A percentile compares a stretch with the other conserved stretches of the same genome.
Evolutionary conservation across 2,888 invertebrate genomes (phyloP).

Genomic region (Chalcis sispes): DNA sequence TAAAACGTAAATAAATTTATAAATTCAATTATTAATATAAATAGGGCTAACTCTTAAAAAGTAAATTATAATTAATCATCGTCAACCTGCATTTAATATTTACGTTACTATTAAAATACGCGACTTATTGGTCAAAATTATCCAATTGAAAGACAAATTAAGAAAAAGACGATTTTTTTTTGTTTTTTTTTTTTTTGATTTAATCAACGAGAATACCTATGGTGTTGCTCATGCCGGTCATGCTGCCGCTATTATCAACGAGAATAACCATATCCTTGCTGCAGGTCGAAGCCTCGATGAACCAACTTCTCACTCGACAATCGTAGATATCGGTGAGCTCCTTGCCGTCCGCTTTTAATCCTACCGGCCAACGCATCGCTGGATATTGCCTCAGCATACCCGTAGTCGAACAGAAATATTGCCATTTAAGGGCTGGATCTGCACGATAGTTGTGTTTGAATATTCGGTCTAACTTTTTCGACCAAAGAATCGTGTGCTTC

Average conservation of each 20-base stretch:
- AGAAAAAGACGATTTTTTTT: too few relatives aligned
- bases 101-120: too few relatives aligned
- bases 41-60: too few relatives aligned
- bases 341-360: conserved; percentile 45
- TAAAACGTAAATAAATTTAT: too few relatives aligned
- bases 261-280: conserved; percentile 98
- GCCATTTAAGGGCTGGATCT: conserved; percentile 96
- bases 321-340: conserved; percentile 87
- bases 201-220: too few relatives aligned
- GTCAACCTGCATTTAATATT: too few relatives aligned
- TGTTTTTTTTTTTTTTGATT: too few relatives aligned
- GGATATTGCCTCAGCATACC: conserved; percentile 97
- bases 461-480: conserved; percentile 87
- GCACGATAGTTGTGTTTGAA: conserved; percentile 89
- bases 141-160: too few relatives aligned
- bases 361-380: conserved; percentile 73
- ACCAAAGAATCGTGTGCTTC: conserved; percentile 91
- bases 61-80: too few relatives aligned
- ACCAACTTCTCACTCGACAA: conserved; percentile 95
- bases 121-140: too few relatives aligned
- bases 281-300: conserved; percentile 97
- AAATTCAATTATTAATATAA: too few relatives aligned
- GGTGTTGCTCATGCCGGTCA: conserved; percentile 88
- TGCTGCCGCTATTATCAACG: conserved; percentile 96
- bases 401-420: conserved; percentile 96